A percentile compares a stretch with the other conserved stretches of the same genome.
These are phyloP conservation scores for Catagonus wagneri DNA, from an alignment of 2,113 vertebrate genomes.

Conservation along the genomic window DNA sequence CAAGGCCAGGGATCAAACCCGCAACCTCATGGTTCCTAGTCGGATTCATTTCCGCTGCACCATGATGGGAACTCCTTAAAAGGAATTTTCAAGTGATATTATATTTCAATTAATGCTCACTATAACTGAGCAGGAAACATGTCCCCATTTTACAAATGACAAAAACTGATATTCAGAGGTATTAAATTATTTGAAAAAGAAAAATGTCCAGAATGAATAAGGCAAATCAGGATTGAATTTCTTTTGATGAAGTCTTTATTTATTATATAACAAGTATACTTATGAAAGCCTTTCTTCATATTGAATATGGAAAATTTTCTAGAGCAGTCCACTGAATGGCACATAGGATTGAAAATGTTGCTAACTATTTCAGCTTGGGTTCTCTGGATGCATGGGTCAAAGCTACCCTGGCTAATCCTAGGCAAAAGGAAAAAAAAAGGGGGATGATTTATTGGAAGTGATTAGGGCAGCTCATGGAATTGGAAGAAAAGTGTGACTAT, in stretches of 20 bases:
- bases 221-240: not conserved
- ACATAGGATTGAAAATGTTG: not conserved
- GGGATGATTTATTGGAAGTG: not conserved
- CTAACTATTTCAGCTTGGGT: not conserved
- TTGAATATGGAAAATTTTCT: not conserved
- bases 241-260: not conserved
- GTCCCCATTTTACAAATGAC: not conserved
- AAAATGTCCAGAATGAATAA: conserved; percentile 5
- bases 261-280: not conserved
- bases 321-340: not conserved
- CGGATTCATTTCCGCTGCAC: too few relatives aligned
- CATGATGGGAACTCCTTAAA: too few relatives aligned
- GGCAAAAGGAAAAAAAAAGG: not conserved
- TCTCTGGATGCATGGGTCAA: not conserved
- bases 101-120: conserved; percentile 29
- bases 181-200: not conserved
- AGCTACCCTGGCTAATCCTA: not conserved
- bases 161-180: not conserved
- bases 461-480: not conserved
- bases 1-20: too few relatives aligned
- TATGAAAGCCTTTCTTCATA: not conserved
- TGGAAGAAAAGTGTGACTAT: not conserved
- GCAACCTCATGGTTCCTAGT: too few relatives aligned
- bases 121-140: not conserved
- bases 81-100: not conserved